These are phyloP conservation scores for Epirrhoe tristata DNA, from an alignment of 2,888 invertebrate genomes.

Conservation along the genomic window DNA sequence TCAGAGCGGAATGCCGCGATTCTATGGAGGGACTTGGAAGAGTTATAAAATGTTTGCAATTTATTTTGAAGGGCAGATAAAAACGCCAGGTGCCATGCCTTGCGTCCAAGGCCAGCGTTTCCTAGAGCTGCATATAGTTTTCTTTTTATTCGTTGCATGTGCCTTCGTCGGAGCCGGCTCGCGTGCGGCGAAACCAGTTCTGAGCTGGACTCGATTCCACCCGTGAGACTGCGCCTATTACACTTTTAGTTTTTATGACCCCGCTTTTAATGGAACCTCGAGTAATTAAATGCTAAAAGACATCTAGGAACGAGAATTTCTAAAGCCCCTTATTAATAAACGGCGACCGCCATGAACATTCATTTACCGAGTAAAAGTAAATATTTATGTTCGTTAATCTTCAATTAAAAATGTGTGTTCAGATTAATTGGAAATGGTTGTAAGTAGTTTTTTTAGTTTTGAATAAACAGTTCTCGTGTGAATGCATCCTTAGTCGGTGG, in stretches of 20 bases:
- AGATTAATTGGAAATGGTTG: slow-evolving; percentile 5
- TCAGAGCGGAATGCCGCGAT: slow-evolving; percentile 36
- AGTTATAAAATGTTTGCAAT: slow-evolving; percentile 78
- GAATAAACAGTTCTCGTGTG: slow-evolving; percentile 36
- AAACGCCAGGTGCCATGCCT: slow-evolving; percentile 84
- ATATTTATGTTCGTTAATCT: slow-evolving; percentile 24
- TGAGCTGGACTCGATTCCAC: slow-evolving; percentile 71
- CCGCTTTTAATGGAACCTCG: slow-evolving; percentile 57
- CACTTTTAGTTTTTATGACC: slow-evolving; percentile 67
- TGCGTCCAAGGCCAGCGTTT: slow-evolving; percentile 83
- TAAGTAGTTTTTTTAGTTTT: slow-evolving; percentile 9
- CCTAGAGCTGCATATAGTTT: slow-evolving; percentile 84
- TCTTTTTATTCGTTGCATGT: slow-evolving; percentile 83
- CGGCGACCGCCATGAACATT: slow-evolving; percentile 35
- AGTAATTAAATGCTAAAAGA: slow-evolving; percentile 56
- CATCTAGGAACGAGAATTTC: slow-evolving; percentile 45
- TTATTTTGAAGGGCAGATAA: slow-evolving; percentile 79
- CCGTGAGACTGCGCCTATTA: slow-evolving; percentile 73
- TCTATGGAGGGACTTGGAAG: slow-evolving; percentile 52
- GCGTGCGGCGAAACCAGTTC: slow-evolving; percentile 83
- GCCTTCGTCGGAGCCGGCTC: slow-evolving; percentile 75
- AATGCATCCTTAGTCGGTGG: slow-evolving; percentile 59
- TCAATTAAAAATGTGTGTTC: slow-evolving; percentile 18
- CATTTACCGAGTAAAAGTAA: slow-evolving; percentile 24
- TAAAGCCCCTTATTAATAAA: slow-evolving; percentile 43